Conservation (phyloP, 1,140 invertebrate species). For the Drosophila parvula region DNA sequence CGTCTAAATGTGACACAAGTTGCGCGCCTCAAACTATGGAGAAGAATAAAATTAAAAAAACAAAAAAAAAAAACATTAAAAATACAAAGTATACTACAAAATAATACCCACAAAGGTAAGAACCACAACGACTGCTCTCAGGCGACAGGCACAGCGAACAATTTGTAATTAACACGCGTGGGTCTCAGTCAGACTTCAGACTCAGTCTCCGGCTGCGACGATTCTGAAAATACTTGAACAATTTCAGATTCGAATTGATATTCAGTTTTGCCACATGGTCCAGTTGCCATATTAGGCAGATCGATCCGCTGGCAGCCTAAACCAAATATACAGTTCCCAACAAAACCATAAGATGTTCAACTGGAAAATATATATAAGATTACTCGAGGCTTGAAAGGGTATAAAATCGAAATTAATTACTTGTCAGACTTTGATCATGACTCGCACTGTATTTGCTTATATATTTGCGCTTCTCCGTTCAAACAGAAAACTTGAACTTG, state of each 20-base stretch:
- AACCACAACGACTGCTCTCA: constrained; percentile 55
- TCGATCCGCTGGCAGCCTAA: constrained; percentile 52
- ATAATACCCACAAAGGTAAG: constrained; percentile 71
- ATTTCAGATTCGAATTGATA: constrained; percentile 48
- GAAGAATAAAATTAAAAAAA: constrained; percentile 39
- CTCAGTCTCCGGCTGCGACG: constrained; percentile 24
- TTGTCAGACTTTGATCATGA: not conserved
- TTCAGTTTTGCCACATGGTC: constrained; percentile 71
- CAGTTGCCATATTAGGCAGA: constrained; percentile 65
- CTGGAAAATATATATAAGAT: not conserved
- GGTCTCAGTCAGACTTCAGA: constrained; percentile 33
- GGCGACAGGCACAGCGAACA: constrained; percentile 69
- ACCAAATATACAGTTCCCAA: constrained; percentile 30
- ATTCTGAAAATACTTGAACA: constrained; percentile 51
- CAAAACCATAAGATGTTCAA: constrained; percentile 5
- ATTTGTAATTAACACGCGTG: constrained; percentile 80
- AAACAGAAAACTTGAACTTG: constrained; percentile 61
- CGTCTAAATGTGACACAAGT: constrained; percentile 76
- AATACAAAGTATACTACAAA: constrained; percentile 39
- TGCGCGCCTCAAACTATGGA: constrained; percentile 38
- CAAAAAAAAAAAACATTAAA: constrained; percentile 1
- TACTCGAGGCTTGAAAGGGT: not conserved
- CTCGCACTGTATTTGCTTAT: constrained; percentile 37
- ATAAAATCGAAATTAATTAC: constrained; percentile 7
- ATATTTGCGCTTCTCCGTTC: constrained; percentile 36